Evolutionary conservation across 2,113 vertebrate species (phyloP), one percentile per base, ranked within the genome.

Genomic region (Eurystomus gularis): DNA sequence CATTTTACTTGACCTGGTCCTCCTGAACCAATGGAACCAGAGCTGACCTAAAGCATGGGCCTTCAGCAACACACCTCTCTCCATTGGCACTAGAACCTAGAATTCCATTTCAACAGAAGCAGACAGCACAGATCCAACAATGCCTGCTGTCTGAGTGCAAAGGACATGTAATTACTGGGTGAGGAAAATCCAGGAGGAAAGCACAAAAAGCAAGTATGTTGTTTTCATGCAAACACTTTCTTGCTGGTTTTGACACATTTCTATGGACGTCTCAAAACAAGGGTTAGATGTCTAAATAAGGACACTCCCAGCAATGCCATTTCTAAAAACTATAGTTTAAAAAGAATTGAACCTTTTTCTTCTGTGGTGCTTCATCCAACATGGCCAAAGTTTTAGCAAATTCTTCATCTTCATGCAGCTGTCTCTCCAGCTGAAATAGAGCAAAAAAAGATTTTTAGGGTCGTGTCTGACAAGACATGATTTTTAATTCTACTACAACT

Each of bases 361-460:
- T 96, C 89, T 94, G 97, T 0, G 99, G 99, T 17, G 98, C 98
- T 37, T 99, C 98, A 80, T 99, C 99, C 96, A 99, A 72, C 98
- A 99, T 98, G 42, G 99, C 98, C 96, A 99, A 95, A 1, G 99
- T 99, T 95, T 96, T 98, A 54, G 99, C 99, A 98, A 99, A 99
- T 87, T 98, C 99, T 81, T 99, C 99, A 94, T 99, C 99, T 70
- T 99, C 99, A 40, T 99, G 99, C 55, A 99, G 88, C 71, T 99
- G 99, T 91, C 98, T 99, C 93, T 99, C 99, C 96, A 99, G 64
- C 99, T 99, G 82, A n/a, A 83, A 93, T 54, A 64, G 31, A 19
- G 71, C 31, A 31, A 20, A 66, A 65, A 65, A 13, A n/a, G 0
- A 8, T 58, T 84, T 78, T 92, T 23, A 89, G 48, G 46, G 8